phyloP scores from a whole-genome alignment of 2,113 vertebrate species.

The Etheostoma cragini region DNA sequence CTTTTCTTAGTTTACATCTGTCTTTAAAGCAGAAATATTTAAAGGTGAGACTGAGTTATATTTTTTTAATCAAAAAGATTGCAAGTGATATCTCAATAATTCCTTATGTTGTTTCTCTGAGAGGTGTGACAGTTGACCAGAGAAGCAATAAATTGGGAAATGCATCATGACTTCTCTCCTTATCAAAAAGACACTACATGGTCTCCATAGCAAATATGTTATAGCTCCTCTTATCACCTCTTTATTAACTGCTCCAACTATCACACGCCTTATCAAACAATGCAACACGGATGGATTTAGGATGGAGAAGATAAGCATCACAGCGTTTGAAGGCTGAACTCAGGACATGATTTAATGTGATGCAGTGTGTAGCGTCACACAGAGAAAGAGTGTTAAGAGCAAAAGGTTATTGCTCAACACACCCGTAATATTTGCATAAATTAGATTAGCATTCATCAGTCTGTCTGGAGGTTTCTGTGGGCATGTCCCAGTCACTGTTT shows the following conservation, averaged over 20 bases:
- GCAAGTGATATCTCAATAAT: neutral
- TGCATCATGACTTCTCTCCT: slow-evolving; percentile 48
- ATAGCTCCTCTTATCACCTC: slow-evolving; percentile 58
- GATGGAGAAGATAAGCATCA: slow-evolving; percentile 29
- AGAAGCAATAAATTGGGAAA: slow-evolving; percentile 58
- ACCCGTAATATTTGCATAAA: slow-evolving; percentile 44
- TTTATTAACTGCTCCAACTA: slow-evolving; percentile 70
- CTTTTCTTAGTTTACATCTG: neutral
- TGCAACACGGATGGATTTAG: slow-evolving; percentile 28
- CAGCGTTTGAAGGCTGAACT: slow-evolving; percentile 10
- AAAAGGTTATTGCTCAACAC: slow-evolving; percentile 53
- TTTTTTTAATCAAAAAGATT: neutral
- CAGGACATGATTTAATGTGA: neutral
- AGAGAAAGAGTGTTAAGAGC: neutral
- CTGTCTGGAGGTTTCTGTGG: neutral
- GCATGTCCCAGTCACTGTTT: neutral
- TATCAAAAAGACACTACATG: slow-evolving; percentile 69
- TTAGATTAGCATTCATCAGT: slow-evolving; percentile 59
- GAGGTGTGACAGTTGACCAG: slow-evolving; percentile 25
- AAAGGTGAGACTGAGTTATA: neutral
- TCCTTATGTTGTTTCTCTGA: neutral
- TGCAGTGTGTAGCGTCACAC: neutral
- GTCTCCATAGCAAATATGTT: slow-evolving; percentile 54
- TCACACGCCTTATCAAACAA: slow-evolving; percentile 52
- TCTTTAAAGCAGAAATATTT: neutral